A percentile compares a stretch with the other conserved stretches of the same genome.
These are phyloP conservation scores for Auanema sp. DNA, from an alignment of 2,888 invertebrate species.

Conservation along the genomic window DNA sequence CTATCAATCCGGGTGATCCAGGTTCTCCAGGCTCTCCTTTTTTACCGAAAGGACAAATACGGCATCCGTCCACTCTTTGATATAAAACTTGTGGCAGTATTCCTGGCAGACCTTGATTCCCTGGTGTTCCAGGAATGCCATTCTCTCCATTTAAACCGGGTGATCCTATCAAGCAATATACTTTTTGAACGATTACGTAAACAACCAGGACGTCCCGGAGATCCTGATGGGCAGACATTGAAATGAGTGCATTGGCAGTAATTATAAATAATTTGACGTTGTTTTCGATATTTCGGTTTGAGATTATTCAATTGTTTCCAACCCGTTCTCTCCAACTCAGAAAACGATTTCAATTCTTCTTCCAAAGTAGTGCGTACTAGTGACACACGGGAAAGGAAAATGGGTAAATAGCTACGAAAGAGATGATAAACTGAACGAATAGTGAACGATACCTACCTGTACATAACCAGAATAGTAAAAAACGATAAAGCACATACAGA, in stretches of 20 bases:
- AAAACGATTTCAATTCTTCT: conserved; percentile 14
- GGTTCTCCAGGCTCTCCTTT: conserved; percentile 30
- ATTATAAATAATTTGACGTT: conserved; percentile 23
- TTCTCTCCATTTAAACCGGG: conserved; percentile 8
- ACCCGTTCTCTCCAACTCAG: conserved; percentile 10
- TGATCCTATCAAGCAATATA: neutral
- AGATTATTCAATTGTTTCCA: conserved; percentile 14
- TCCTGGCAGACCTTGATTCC: conserved; percentile 23
- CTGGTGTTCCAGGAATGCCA: conserved; percentile 14
- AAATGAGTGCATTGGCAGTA: conserved; percentile 39
- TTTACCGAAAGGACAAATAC: conserved; percentile 42
- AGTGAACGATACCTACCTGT: too few species aligned
- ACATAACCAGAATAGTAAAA: too few species aligned
- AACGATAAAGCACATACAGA: too few species aligned
- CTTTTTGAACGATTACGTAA: neutral
- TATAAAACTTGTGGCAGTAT: conserved; percentile 29
- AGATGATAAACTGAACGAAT: too few species aligned
- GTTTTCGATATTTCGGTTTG: neutral
- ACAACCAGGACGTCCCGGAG: conserved; percentile 22
- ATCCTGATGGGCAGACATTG: conserved; percentile 34
- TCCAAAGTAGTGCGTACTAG: conserved; percentile 3
- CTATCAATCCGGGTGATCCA: conserved; percentile 18
- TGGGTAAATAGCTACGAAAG: neutral
- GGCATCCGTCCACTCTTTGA: conserved; percentile 31
- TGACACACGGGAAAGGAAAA: neutral